Base-by-base conservation (phyloP, 1,140 invertebrate genomes). In the Scaptodrosophila lebanonensis region DNA sequence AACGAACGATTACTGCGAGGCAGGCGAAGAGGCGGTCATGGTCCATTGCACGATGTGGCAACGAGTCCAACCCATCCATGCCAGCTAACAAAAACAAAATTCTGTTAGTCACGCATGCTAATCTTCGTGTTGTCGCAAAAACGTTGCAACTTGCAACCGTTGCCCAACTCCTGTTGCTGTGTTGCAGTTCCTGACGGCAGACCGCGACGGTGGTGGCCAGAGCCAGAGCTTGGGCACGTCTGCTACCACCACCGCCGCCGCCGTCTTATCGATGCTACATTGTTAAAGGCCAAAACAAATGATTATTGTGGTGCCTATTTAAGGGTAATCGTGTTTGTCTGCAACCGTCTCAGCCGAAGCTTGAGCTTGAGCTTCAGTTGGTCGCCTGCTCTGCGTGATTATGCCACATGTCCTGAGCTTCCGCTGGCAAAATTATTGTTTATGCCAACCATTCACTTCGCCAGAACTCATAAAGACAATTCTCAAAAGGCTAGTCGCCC, bases 31-130 rank as follows among this genome's bases (percentile, higher is more conserved):
- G 27, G 38, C 42, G 33, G 32, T 17, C 29, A 45, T 9, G n/a
- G 35, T 43, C 39, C 40, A 32, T 42, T 27, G 71, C 75, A 79
- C 69, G 69, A 82, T 49, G 66, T 60, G 52, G 9, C 9, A 33
- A 33, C 9, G 17, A 38, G 15, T n/a, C 22, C 7, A 54, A 52
- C 36, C 48, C 32, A 51, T 30, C 43, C 36, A 20, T 11, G 17
- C 20, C 42, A 40, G 56, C 61, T 33, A 66, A 58, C 48, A 75
- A 82, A 66, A 82, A 82, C 75, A 82, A 83, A 83, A 82, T 82
- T 82, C 70, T 76, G 75, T 82, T 83, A 83, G 75, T 82, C 75
- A 82, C 75, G 75, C 76, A 82, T 82, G 75, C 75, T 83, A 82
- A 82, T 82, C 75, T 82, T 82, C 76, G 75, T 82, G 75, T 82